These are phyloP conservation scores for Bostrychus sinensis DNA, from an alignment of 2,113 vertebrate species.

Conservation along the genomic window DNA sequence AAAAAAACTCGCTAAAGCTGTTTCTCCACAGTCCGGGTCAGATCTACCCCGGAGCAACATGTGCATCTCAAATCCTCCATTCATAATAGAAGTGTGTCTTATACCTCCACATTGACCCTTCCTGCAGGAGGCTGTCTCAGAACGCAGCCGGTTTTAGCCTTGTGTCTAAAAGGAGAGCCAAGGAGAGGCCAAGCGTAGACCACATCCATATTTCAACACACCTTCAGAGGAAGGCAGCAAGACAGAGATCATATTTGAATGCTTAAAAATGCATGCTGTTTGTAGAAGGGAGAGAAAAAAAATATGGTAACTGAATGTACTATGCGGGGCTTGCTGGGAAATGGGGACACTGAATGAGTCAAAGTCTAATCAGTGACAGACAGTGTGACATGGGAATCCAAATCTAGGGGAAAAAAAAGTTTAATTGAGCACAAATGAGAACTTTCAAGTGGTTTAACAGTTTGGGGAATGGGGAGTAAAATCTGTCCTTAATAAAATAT, in stretches of 20 bases:
- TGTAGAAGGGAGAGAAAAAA: constrained; percentile 27
- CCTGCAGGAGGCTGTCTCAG: constrained; percentile 44
- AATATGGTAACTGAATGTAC: constrained; percentile 21
- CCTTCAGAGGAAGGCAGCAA: constrained; percentile 24
- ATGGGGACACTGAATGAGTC: constrained; percentile 20
- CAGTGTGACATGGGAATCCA: constrained; percentile 28
- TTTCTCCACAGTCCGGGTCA: constrained; percentile 38
- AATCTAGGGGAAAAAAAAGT: constrained; percentile 11
- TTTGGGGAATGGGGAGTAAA: constrained; percentile 43
- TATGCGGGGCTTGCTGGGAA: constrained; percentile 17
- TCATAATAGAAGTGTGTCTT: constrained; percentile 41
- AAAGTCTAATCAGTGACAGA: constrained; percentile 22
- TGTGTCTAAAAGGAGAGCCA: constrained; percentile 44
- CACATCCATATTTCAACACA: constrained; percentile 76
- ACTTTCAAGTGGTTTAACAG: constrained; percentile 30
- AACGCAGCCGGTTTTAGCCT: constrained; percentile 29
- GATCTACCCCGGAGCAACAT: constrained; percentile 45
- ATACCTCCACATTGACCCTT: constrained; percentile 33
- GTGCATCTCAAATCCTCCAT: constrained; percentile 44
- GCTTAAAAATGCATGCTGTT: constrained; percentile 68
- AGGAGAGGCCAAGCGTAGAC: constrained; percentile 58
- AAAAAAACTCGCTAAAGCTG: constrained; percentile 11
- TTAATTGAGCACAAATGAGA: constrained; percentile 56
- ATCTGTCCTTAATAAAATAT: constrained; percentile 23
- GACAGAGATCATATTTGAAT: constrained; percentile 50